Percentiles rank a stretch among this genome's conserved stretches.
Conservation (phyloP, 2,888 invertebrate species). For the Drosophila tripunctata region DNA sequence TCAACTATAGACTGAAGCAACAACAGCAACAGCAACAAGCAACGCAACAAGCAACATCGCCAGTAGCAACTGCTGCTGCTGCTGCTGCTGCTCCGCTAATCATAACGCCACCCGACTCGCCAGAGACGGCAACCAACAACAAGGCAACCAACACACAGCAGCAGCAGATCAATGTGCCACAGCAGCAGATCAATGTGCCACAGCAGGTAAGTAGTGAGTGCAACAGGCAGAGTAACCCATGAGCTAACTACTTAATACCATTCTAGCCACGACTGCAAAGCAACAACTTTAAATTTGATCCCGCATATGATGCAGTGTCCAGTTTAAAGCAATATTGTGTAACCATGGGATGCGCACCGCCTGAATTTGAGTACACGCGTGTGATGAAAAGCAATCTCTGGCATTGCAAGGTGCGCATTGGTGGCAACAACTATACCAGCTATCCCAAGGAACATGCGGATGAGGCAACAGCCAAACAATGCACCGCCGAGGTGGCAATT, state of each 20-base stretch:
- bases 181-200: background rate
- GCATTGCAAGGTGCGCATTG: constrained; percentile 80
- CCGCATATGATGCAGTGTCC: constrained; percentile 70
- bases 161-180: background rate
- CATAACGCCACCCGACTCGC: constrained; percentile 57
- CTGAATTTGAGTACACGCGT: constrained; percentile 69
- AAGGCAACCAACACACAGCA: no score
- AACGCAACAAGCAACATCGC: constrained; percentile 2
- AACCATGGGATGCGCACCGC: constrained; percentile 63
- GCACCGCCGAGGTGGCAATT: constrained; percentile 79
- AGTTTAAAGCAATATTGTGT: constrained; percentile 78
- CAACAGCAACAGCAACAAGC: constrained; percentile 23
- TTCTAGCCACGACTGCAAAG: constrained; percentile 11
- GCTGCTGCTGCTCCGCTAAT: constrained; percentile 9
- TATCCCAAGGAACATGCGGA: constrained; percentile 81
- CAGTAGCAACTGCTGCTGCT: background rate
- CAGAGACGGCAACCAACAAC: constrained; percentile 20
- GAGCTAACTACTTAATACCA: background rate
- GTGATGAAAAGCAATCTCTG: constrained; percentile 53
- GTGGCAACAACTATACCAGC: constrained; percentile 74
- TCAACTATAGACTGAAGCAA: constrained; percentile 63
- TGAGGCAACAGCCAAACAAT: constrained; percentile 72
- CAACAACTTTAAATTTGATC: constrained; percentile 33
- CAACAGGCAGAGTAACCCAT: background rate
- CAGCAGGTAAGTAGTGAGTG: constrained; percentile 14